phyloP scores from a whole-genome alignment of 2,888 invertebrate genomes.

The Phania funesta region DNA sequence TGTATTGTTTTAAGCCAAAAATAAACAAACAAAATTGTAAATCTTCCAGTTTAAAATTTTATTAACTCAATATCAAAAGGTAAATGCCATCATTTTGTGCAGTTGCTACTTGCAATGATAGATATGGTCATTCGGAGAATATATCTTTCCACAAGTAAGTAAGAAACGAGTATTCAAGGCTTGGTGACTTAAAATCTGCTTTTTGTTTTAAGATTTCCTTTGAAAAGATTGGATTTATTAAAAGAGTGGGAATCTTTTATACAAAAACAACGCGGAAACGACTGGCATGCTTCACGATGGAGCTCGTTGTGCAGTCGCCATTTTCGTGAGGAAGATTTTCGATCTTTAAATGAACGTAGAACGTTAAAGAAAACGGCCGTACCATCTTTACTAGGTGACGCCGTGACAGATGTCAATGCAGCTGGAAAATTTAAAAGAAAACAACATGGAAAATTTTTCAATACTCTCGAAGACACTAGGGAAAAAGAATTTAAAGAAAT shows the following conservation, averaged over 20 bases:
- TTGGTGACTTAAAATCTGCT: not conserved
- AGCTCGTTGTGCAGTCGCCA: constrained; percentile 80
- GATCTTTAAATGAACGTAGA: constrained; percentile 75
- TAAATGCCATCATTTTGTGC: constrained; percentile 79
- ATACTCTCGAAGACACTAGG: constrained; percentile 35
- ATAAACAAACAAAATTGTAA: constrained; percentile 24
- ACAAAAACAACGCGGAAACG: constrained; percentile 71
- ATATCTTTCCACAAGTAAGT: constrained; percentile 80
- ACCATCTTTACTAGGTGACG: constrained; percentile 68
- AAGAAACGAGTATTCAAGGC: not conserved
- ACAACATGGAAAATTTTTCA: not conserved
- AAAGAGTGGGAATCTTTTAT: constrained; percentile 79
- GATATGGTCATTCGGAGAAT: constrained; percentile 78
- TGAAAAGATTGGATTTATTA: constrained; percentile 75
- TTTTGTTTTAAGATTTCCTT: constrained; percentile 76
- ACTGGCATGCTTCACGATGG: constrained; percentile 80
- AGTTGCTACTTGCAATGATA: constrained; percentile 78
- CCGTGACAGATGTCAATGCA: not conserved
- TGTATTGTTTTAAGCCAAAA: not conserved
- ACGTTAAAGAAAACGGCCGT: constrained; percentile 77
- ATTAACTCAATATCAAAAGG: not conserved
- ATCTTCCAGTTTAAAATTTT: not conserved
- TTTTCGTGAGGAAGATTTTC: constrained; percentile 77
- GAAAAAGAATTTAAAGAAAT: constrained; percentile 50
- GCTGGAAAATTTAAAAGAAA: constrained; percentile 10